These are phyloP conservation scores for Acheta domesticus DNA, from an alignment of 2,888 invertebrate species.

Conservation along the genomic window DNA sequence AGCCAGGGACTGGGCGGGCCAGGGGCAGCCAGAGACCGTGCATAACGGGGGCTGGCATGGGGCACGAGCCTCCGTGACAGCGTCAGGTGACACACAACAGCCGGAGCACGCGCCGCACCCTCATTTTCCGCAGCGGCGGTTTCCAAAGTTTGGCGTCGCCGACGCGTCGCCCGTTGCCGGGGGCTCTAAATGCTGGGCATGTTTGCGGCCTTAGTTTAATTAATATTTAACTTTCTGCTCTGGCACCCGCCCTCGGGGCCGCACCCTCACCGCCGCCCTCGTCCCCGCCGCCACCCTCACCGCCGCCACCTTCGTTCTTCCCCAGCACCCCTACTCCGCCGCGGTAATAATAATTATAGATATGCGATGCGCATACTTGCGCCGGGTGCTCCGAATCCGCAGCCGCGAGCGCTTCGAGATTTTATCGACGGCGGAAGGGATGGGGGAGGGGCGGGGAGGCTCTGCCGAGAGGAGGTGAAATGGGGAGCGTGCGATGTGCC, in stretches of 20 bases:
- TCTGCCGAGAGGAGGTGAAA: background rate
- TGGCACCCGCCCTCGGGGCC: background rate
- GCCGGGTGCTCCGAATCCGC: background rate
- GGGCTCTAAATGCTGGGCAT: conserved; percentile 18
- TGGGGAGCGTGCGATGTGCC: background rate
- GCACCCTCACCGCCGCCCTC: background rate
- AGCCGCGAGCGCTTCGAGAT: background rate
- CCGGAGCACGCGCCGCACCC: background rate
- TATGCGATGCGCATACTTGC: background rate
- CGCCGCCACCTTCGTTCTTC: background rate
- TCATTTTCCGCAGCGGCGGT: background rate
- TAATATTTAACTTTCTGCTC: conserved; percentile 9
- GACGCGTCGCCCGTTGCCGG: background rate
- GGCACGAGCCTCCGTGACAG: background rate
- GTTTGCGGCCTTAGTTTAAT: conserved; percentile 18
- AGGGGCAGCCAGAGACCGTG: too few relatives aligned
- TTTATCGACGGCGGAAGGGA: background rate
- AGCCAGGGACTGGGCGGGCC: too few relatives aligned
- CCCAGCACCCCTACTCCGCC: background rate
- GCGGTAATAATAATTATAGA: conserved; percentile 5
- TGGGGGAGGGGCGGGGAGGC: background rate
- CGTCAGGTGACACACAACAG: background rate
- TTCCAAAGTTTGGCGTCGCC: background rate
- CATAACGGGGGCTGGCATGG: too few relatives aligned
- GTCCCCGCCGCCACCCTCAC: background rate